These are phyloP conservation scores for Drosophila subpulchrella DNA, from an alignment of 1,140 invertebrate species.

Conservation along the genomic window DNA sequence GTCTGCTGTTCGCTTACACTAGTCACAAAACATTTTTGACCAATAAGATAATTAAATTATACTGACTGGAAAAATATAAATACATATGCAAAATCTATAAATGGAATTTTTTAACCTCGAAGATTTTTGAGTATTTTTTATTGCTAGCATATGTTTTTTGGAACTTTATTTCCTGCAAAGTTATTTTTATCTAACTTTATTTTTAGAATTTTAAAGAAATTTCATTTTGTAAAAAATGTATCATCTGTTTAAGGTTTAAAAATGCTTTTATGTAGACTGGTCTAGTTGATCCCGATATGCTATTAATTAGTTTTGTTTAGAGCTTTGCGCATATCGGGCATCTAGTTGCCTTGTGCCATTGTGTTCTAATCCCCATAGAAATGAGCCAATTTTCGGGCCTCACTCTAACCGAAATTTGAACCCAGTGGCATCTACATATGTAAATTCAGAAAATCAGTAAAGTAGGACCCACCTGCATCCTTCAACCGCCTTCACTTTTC, in stretches of 20 bases:
- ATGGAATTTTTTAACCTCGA: too few species aligned
- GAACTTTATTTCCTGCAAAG: too few species aligned
- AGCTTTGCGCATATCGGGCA: slow-evolving; percentile 8
- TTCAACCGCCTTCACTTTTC: slow-evolving; percentile 1
- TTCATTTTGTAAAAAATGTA: too few species aligned
- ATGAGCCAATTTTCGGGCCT: background rate
- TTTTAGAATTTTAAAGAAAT: too few species aligned
- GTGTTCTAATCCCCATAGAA: slow-evolving; percentile 10
- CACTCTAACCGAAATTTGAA: slow-evolving; percentile 1
- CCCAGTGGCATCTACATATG: slow-evolving; percentile 12
- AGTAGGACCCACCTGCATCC: slow-evolving; percentile 29
- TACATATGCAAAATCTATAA: too few species aligned
- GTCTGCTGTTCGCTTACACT: slow-evolving; percentile 29
- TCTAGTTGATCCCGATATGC: slow-evolving; percentile 1
- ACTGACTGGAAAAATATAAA: too few species aligned
- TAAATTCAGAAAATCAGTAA: slow-evolving; percentile 30
- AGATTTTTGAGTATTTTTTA: too few species aligned
- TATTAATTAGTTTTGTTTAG: slow-evolving; percentile 21
- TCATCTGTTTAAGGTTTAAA: too few species aligned
- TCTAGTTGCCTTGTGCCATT: slow-evolving; percentile 35
- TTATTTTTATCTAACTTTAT: too few species aligned
- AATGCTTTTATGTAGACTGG: too few species aligned
- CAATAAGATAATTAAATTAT: background rate
- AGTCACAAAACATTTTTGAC: background rate
- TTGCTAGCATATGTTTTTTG: too few species aligned